Conservation (phyloP, 2,113 vertebrate genomes). For the Perccottus glenii region DNA sequence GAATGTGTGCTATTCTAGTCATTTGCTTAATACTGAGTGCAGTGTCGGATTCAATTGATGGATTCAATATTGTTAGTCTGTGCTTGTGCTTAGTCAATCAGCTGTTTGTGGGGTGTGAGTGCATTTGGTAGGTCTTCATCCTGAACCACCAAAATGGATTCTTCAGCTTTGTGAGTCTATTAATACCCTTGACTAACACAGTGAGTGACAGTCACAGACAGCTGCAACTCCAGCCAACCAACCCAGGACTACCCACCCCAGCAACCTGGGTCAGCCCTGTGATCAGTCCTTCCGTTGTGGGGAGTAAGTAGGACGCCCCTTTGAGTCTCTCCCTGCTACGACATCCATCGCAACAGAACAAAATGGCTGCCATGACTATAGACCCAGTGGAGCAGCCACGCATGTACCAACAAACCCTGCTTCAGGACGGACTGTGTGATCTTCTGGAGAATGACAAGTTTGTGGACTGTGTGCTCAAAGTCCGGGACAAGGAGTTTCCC, state of each 20-base stretch:
- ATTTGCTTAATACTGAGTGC: neutral
- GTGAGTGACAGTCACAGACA: slow-evolving; percentile 76
- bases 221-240: slow-evolving; percentile 64
- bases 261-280: slow-evolving; percentile 41
- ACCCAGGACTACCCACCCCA: slow-evolving; percentile 25
- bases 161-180: slow-evolving; percentile 84
- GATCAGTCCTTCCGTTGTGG: slow-evolving; percentile 54
- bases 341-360: slow-evolving; percentile 39
- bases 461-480: slow-evolving; percentile 90
- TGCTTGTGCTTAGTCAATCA: slow-evolving; percentile 49
- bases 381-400: slow-evolving; percentile 88
- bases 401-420: slow-evolving; percentile 94
- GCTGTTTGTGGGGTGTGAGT: slow-evolving; percentile 70
- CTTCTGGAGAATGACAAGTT: slow-evolving; percentile 92
- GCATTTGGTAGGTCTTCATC: slow-evolving; percentile 65
- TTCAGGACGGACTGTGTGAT: slow-evolving; percentile 94
- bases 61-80: slow-evolving; percentile 35
- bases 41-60: slow-evolving; percentile 29
- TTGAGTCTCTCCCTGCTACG: slow-evolving; percentile 33
- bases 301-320: slow-evolving; percentile 50
- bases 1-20: too few species aligned
- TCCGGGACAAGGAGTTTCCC: slow-evolving; percentile 87
- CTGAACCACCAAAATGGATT: slow-evolving; percentile 71
- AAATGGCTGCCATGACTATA: slow-evolving; percentile 84
- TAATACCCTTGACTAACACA: slow-evolving; percentile 70